Evolutionary conservation across 2,113 vertebrate species (phyloP).

Genomic region (Mobula hypostoma): DNA sequence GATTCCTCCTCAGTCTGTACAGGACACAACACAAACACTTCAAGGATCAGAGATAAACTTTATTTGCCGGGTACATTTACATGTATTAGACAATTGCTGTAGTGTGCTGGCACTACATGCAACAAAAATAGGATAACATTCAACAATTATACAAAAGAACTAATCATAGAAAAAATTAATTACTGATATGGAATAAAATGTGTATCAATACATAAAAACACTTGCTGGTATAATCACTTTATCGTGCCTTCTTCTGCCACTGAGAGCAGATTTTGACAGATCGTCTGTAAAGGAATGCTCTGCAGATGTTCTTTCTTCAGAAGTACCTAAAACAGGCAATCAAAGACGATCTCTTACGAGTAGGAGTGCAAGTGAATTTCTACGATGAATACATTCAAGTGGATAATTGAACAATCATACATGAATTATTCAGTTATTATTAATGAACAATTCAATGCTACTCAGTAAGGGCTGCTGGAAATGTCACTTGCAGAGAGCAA

Average conservation of each 20-base stretch:
- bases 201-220: neutral
- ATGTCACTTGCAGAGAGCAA: slow-evolving; percentile 14
- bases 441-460: slow-evolving; percentile 25
- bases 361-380: neutral
- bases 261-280: neutral
- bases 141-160: too few relatives aligned
- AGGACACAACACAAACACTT: neutral
- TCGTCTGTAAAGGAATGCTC: neutral
- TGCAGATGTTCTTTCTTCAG: neutral
- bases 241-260: neutral
- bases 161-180: too few relatives aligned
- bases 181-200: too few relatives aligned
- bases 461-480: neutral
- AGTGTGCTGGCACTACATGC: too few relatives aligned
- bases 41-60: too few relatives aligned
- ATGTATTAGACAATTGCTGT: too few relatives aligned
- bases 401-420: neutral
- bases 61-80: too few relatives aligned
- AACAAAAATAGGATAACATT: too few relatives aligned
- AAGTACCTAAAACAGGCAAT: neutral
- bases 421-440: slow-evolving; percentile 27
- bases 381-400: neutral
- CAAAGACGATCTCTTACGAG: neutral
- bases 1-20: neutral
- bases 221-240: neutral